Base-by-base conservation (phyloP, 64 coral and sea anemone species). In the Pocillopora damicornis region DNA sequence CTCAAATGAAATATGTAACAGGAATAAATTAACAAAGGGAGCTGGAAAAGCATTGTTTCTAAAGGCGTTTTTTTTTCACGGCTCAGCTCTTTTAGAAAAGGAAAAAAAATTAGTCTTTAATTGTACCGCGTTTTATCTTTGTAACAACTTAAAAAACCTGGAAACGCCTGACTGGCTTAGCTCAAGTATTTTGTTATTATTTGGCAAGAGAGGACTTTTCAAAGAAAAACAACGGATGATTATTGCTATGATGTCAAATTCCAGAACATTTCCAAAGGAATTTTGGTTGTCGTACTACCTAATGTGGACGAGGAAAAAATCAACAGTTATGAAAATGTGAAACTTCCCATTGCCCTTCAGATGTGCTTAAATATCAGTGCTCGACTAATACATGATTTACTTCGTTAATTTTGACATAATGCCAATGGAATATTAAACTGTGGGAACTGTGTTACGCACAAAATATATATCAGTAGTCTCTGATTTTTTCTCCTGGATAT, bases 101-200 rank as follows among this genome's bases (percentile, higher is more conserved):
- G 45, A 25, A 85, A 15, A n/a, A 42, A 57, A 38, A 35, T 37
- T 25, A 38, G 30, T 18, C 25, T 30, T 64, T 61, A 23, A 66
- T 72, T 58, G 18, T 11, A n/a, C 0, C 11, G 67, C 67, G 25
- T 11, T 71, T 71, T 11, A 11, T 9, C 67, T 30, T 23, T 25
- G 25, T 45, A 77, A 77, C 6, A 56, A 4, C 37, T 77, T 15
- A 15, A 58, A 56, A 77, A 51, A 57, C 15, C 30, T 37, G 20
- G 45, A 56, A 77, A 77, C 81, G 65, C 81, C 38, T 68, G 20
- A 59, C 35, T 38, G 20, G 45, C 42, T 51, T 51, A 51, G 5
- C 58, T 85, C 38, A 73, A 85, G 81, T 66, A 85, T 73, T 57
- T 85, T 85, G 65, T 72, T 85, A 20, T 85, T 38, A 51, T 37